These are phyloP conservation scores for Eulithis testata DNA, from an alignment of 2,888 invertebrate species.

Conservation along the genomic window DNA sequence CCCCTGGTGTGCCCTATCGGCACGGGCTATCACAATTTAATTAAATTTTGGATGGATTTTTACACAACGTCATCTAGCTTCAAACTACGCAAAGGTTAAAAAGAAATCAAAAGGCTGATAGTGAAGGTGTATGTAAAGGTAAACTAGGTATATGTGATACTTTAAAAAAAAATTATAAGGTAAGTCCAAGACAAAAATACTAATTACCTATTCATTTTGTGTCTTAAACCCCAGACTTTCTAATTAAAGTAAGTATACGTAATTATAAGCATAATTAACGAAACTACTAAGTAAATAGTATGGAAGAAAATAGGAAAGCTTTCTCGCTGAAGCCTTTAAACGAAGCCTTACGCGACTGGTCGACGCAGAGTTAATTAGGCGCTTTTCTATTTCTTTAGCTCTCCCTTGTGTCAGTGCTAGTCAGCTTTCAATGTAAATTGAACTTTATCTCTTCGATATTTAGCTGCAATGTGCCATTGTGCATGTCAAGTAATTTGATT, in stretches of 20 bases:
- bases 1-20: conserved; percentile 10
- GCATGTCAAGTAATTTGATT: neutral
- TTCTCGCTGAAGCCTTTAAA: conserved; percentile 27
- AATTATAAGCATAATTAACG: conserved; percentile 15
- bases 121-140: no score
- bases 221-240: no score
- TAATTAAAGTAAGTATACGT: no score
- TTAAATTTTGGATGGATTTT: neutral
- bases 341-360: conserved; percentile 26
- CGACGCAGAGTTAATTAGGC: conserved; percentile 33
- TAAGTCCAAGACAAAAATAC: no score
- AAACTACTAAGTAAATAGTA: conserved; percentile 11
- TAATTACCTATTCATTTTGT: no score
- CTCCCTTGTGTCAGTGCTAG: conserved; percentile 11
- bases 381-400: conserved; percentile 30
- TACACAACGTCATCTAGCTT: no score
- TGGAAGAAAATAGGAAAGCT: conserved; percentile 16
- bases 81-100: no score
- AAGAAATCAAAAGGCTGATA: no score
- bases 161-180: no score
- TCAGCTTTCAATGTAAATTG: conserved; percentile 7
- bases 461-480: neutral
- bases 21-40: conserved; percentile 12
- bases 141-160: no score
- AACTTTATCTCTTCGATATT: neutral